Conservation (phyloP, 37 sponge, comb jelly and placozoan species). For the Bolinopsis microptera region DNA sequence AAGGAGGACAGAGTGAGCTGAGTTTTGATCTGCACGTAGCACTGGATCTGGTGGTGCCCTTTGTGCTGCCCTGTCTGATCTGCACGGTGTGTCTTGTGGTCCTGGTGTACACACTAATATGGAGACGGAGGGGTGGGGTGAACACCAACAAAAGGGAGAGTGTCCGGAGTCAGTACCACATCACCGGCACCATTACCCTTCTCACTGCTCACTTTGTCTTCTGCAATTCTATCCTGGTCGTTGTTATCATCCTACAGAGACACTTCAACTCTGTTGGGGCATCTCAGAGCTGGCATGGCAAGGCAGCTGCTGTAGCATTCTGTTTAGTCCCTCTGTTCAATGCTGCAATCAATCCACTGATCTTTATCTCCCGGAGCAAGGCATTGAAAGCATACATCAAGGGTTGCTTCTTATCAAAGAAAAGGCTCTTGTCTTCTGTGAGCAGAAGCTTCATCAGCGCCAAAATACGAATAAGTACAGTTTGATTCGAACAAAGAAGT, state of each 20-base stretch:
- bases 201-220: constrained; percentile 27
- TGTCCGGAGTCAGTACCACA: background rate
- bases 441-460: no score
- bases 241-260: background rate
- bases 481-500: no score
- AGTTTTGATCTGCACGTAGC: background rate
- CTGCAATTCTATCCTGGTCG: constrained; percentile 30
- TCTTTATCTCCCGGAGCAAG: constrained; percentile 43
- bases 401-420: background rate
- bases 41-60: constrained; percentile 18
- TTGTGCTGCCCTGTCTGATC: constrained; percentile 23
- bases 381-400: background rate
- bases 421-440: background rate
- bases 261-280: background rate
- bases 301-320: constrained; percentile 23
- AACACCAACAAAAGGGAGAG: background rate
- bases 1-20: background rate
- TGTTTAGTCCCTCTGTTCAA: constrained; percentile 56
- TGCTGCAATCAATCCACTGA: constrained; percentile 12
- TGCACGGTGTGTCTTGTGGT: constrained; percentile 38
- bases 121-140: background rate
- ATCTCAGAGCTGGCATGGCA: constrained; percentile 2
- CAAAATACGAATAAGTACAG: no score
- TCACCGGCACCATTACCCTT: constrained; percentile 11
- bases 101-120: background rate